Conservation (phyloP, 2,888 invertebrate genomes). For the Lymantria monacha region DNA sequence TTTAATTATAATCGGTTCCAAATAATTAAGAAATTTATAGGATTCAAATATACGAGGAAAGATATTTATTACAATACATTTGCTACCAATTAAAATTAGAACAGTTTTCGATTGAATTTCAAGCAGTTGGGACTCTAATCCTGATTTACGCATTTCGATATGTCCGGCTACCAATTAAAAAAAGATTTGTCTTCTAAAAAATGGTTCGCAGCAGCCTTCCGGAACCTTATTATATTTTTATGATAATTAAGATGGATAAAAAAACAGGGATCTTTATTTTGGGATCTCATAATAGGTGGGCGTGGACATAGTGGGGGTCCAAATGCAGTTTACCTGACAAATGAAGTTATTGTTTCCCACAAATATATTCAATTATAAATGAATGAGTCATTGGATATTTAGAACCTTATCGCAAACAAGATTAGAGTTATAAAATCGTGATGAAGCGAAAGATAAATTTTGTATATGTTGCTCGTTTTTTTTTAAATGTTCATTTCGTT, state of each 20-base stretch:
- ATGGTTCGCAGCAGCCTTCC: conserved; percentile 19
- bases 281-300: conserved; percentile 45
- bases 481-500: conserved; percentile 29
- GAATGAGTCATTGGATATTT: not conserved
- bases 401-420: not conserved
- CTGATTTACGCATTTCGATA: conserved; percentile 7
- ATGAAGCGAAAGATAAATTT: conserved; percentile 7
- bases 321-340: conserved; percentile 64
- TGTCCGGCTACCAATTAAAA: conserved; percentile 13
- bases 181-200: conserved; percentile 25
- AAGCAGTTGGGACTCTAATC: not conserved
- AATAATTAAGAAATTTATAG: too few relatives aligned
- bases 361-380: conserved; percentile 3
- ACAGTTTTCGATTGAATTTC: not conserved
- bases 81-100: not conserved
- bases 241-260: conserved; percentile 53
- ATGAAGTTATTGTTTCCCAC: conserved; percentile 54
- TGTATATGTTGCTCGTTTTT: conserved; percentile 15
- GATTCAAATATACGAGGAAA: too few relatives aligned
- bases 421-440: conserved; percentile 6
- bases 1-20: too few relatives aligned
- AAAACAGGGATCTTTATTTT: conserved; percentile 34
- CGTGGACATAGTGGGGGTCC: conserved; percentile 48
- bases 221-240: conserved; percentile 37
- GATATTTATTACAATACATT: too few relatives aligned